Conservation (phyloP, 2,797 vertebrate species). For the Pangasius djambal region DNA sequence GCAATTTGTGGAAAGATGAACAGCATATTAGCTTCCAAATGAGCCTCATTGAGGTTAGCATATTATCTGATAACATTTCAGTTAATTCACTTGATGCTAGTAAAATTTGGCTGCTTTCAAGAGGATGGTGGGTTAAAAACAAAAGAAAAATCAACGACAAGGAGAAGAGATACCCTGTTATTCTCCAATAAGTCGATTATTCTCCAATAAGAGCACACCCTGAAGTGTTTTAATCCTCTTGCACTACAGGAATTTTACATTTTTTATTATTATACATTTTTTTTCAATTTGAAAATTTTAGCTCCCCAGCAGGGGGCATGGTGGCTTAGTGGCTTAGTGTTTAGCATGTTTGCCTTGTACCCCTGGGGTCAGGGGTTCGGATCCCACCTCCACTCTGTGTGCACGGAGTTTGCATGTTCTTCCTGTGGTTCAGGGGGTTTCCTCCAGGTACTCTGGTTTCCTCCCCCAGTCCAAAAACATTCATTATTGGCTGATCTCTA, state of each 20-base stretch:
- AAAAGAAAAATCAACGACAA: background rate
- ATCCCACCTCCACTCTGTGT: too few relatives aligned
- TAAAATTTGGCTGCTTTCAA: background rate
- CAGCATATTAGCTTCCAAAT: conserved; percentile 6
- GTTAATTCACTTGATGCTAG: background rate
- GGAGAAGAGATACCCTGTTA: background rate
- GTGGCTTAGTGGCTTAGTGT: too few relatives aligned
- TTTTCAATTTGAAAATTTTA: too few relatives aligned
- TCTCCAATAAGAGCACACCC: background rate
- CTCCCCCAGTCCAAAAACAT: too few relatives aligned
- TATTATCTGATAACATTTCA: background rate
- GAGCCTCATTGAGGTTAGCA: background rate
- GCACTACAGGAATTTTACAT: background rate
- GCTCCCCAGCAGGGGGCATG: too few relatives aligned
- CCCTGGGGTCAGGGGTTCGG: too few relatives aligned
- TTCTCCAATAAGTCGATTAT: background rate
- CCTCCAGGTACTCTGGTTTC: too few relatives aligned
- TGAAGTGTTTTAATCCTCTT: background rate
- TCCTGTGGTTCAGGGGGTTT: too few relatives aligned
- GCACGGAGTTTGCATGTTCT: too few relatives aligned
- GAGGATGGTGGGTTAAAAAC: background rate
- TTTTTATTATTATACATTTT: background rate
- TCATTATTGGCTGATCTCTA: too few relatives aligned
- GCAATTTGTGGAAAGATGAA: background rate
- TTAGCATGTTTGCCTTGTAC: too few relatives aligned